Base-by-base conservation (phyloP, 2,113 vertebrate species). In the Todiramphus saurophagus region DNA sequence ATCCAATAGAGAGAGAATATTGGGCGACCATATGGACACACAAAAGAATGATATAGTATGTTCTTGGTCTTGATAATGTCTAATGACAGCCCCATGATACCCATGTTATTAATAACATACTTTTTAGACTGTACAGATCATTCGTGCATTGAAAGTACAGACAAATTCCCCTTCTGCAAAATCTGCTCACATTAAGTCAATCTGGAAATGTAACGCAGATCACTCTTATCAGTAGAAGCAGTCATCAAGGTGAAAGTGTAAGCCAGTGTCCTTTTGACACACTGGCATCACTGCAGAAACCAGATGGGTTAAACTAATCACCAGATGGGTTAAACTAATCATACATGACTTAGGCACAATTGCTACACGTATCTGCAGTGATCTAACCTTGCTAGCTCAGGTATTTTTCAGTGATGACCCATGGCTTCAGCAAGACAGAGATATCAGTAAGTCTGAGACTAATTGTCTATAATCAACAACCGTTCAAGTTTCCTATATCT, bases 31-130 rank as follows among this genome's bases (percentile, higher is more conserved):
- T 87, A 89, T 79, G 83, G 74, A 20, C 53, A 84, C 69, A 89
- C n/a, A 82, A 89, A 94, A 92, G 73, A 95, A 87, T 87, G 83
- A 94, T 87, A 91, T n/a, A 76, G 69, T 73, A 66, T 83, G 64
- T 79, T 93, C 77, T 78, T 77, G 50, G 67, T 93, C 86, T 84
- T 91, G 58, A 82, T 91, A 66, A 87, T 82, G 69, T 82, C 69
- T 93, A 90, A 84, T 66, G 90, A 87, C 76, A 92, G 19, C 37
- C 62, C 37, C 19, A 33, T 35, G 81, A 82, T 30, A 91, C 28
- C 46, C 41, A 50, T 24, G 30, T 66, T 92, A 84, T 83, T 91
- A 89, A 78, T 75, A 90, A 80, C 35, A 69, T 43, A 56, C 35
- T 83, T 27, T 62, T 94, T 50, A 90, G n/a, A 76, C 68, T 83